phyloP scores from a whole-genome alignment of 64 coral and sea anemone genomes.

The Orbicella faveolata region DNA sequence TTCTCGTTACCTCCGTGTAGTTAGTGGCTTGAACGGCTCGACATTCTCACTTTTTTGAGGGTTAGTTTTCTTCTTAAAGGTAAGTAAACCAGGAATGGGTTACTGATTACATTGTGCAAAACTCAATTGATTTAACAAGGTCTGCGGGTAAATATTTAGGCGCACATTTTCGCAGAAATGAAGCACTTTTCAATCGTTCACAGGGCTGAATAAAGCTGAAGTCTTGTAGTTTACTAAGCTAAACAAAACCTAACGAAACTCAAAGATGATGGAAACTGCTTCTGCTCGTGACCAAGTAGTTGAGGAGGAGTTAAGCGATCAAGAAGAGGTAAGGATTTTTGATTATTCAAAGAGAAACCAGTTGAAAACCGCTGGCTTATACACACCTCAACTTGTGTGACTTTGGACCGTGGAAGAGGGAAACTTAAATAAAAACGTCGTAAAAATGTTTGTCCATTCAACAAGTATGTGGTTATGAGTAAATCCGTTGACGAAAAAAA shows the following conservation, averaged over 20 bases:
- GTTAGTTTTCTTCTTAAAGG: not conserved
- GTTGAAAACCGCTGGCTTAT: too few relatives aligned
- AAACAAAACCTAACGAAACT: not conserved
- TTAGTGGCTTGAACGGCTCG: not conserved
- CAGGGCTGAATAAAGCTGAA: too few relatives aligned
- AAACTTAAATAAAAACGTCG: too few relatives aligned
- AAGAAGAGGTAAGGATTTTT: slow-evolving; percentile 62
- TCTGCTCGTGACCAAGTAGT: slow-evolving; percentile 56
- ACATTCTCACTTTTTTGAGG: not conserved
- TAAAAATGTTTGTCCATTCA: too few relatives aligned
- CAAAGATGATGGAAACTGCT: slow-evolving; percentile 15
- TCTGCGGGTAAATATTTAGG: not conserved
- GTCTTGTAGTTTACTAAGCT: not conserved
- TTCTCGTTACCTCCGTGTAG: not conserved
- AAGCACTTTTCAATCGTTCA: too few relatives aligned
- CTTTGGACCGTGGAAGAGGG: too few relatives aligned
- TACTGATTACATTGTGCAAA: not conserved
- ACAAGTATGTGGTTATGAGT: not conserved
- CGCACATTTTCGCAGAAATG: not conserved
- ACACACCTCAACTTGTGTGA: too few relatives aligned
- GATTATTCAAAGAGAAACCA: too few relatives aligned
- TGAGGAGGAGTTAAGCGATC: slow-evolving; percentile 46
- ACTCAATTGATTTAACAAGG: too few relatives aligned
- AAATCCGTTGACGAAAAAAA: not conserved
- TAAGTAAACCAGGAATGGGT: not conserved